Evolutionary conservation across 2,888 invertebrate species (phyloP).

Genomic region (Philonicus albiceps): DNA sequence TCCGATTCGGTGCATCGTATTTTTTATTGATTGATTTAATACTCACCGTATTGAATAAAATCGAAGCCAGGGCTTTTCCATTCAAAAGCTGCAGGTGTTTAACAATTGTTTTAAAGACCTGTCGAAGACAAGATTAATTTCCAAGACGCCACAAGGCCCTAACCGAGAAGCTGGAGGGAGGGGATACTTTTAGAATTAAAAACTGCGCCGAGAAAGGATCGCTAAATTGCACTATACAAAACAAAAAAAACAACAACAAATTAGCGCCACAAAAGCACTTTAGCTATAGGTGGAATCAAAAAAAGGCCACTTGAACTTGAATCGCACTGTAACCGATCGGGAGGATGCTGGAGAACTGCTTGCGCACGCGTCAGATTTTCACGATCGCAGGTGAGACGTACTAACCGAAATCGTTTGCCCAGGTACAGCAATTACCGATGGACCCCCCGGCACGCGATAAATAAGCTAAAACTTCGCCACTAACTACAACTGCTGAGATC

Average conservation of each 20-base stretch:
- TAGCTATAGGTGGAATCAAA: neutral
- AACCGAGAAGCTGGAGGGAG: neutral
- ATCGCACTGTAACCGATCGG: neutral
- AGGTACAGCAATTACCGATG: neutral
- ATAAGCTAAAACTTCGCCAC: neutral
- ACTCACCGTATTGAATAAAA: constrained; percentile 27
- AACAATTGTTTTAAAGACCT: neutral
- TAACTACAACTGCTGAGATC: neutral
- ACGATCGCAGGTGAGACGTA: neutral
- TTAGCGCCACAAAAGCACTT: constrained; percentile 6
- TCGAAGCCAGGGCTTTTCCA: constrained; percentile 22
- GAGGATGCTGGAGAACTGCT: neutral
- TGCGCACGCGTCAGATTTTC: neutral
- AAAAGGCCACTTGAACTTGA: neutral
- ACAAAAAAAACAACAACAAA: neutral
- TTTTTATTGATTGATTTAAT: neutral
- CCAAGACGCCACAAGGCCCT: neutral
- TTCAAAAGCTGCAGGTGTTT: constrained; percentile 28
- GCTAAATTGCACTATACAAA: neutral
- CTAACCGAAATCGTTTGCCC: constrained; percentile 14
- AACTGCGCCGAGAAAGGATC: neutral
- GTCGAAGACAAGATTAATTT: neutral
- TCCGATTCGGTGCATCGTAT: neutral
- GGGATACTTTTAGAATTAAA: neutral
- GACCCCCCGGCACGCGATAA: neutral